phyloP scores from a whole-genome alignment of 2,888 invertebrate genomes.

The Bruchidius siliquastri region DNA sequence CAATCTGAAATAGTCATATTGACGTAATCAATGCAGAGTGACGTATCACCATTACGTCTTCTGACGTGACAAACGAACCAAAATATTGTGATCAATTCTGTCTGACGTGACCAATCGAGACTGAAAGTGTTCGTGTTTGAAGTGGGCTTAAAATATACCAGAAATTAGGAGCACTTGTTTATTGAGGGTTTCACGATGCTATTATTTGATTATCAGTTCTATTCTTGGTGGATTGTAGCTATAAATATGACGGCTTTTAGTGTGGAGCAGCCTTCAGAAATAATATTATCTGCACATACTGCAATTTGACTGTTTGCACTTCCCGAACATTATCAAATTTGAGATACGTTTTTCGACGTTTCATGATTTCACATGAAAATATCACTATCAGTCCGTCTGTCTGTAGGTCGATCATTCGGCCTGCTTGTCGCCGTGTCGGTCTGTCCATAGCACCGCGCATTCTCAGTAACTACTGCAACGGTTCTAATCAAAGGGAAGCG shows the following conservation, averaged over 20 bases:
- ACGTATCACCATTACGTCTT: not conserved
- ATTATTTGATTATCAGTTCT: not conserved
- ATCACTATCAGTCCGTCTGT: too few species aligned
- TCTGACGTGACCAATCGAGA: not conserved
- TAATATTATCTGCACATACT: too few species aligned
- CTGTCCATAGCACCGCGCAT: too few species aligned
- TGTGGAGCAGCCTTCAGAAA: too few species aligned
- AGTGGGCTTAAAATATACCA: not conserved
- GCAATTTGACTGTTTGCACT: too few species aligned
- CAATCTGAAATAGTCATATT: conserved; percentile 8
- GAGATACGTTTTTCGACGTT: too few species aligned
- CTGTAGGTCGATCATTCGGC: too few species aligned
- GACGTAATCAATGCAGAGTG: conserved; percentile 1
- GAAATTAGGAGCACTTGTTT: not conserved
- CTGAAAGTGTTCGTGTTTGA: not conserved
- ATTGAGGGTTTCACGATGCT: not conserved
- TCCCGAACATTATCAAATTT: too few species aligned
- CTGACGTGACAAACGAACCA: not conserved
- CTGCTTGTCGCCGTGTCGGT: too few species aligned
- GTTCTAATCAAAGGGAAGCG: too few species aligned
- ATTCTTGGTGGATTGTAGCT: not conserved
- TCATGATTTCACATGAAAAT: too few species aligned
- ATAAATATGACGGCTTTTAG: not conserved
- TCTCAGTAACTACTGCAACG: too few species aligned
- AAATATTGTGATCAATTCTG: not conserved